Percentiles rank a stretch among this genome's conserved stretches.
These are phyloP conservation scores for Mus spretus DNA, from an alignment of 2,797 vertebrate species.

Conservation along the genomic window DNA sequence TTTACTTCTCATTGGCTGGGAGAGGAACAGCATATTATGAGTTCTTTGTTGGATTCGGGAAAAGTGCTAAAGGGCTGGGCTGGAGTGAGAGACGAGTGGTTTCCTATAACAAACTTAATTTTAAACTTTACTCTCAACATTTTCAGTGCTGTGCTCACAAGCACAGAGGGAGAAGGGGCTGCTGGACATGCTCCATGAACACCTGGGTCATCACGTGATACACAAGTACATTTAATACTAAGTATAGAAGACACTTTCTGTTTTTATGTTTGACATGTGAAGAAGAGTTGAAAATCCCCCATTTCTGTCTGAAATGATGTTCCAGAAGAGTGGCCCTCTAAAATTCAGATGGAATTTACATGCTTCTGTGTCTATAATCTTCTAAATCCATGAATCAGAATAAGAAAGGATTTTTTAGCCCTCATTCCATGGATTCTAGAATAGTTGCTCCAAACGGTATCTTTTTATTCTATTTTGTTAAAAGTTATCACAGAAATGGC, in stretches of 20 bases:
- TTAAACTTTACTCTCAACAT: not conserved
- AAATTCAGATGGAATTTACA: constrained; percentile 32
- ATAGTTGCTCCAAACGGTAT: constrained; percentile 6
- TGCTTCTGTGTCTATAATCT: not conserved
- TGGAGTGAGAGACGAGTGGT: not conserved
- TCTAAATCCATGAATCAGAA: constrained; percentile 3
- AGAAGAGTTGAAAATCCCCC: constrained; percentile 26
- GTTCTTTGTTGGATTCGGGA: not conserved
- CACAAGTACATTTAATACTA: constrained; percentile 3
- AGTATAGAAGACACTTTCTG: constrained; percentile 45
- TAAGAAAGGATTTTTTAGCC: not conserved
- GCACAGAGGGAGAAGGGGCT: not conserved
- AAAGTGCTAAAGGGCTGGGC: not conserved
- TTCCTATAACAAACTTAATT: not conserved
- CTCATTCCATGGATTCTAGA: not conserved
- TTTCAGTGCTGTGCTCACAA: constrained; percentile 3
- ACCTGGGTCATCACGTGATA: not conserved
- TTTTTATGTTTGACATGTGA: constrained; percentile 42
- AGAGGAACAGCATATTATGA: not conserved
- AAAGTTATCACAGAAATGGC: not conserved
- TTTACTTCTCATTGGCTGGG: constrained; percentile 32
- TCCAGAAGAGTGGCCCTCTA: constrained; percentile 52
- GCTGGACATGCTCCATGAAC: not conserved
- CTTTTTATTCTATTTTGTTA: constrained; percentile 13
- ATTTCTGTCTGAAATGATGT: constrained; percentile 54